phyloP scores from a whole-genome alignment of 2,888 invertebrate species.

The Minunthozetes semirufus region DNA sequence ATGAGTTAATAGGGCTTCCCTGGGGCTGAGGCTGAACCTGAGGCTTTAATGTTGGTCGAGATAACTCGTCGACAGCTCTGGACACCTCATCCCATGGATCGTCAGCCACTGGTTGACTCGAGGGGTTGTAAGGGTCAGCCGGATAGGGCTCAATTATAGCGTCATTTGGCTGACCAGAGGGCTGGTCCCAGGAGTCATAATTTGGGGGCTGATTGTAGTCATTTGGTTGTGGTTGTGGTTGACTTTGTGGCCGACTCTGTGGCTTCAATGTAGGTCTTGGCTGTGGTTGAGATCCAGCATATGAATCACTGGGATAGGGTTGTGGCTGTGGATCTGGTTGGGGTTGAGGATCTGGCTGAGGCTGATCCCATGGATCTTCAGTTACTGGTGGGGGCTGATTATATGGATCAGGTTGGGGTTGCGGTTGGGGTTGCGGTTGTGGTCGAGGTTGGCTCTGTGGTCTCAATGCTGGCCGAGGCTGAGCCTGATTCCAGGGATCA shows the following conservation, averaged over 20 bases:
- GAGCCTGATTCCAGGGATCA: background rate
- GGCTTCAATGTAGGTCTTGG: too few species aligned
- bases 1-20: background rate
- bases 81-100: constrained; percentile 1
- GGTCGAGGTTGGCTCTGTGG: too few species aligned
- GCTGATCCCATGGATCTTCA: background rate
- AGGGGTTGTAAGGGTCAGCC: background rate
- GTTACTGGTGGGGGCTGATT: background rate
- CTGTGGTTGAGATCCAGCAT: background rate
- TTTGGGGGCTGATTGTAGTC: background rate
- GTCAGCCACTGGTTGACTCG: background rate
- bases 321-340: background rate
- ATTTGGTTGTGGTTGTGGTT: background rate
- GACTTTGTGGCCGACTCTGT: background rate
- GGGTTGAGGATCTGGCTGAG: background rate
- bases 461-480: background rate
- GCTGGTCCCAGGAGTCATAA: too few species aligned
- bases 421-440: too few species aligned
- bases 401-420: background rate
- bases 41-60: background rate
- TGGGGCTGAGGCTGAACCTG: background rate
- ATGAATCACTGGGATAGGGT: background rate
- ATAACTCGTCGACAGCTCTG: background rate
- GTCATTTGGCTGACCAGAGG: background rate
- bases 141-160: background rate